phyloP scores from a whole-genome alignment of 2,113 vertebrate species.

The Pachyramphus minor region DNA sequence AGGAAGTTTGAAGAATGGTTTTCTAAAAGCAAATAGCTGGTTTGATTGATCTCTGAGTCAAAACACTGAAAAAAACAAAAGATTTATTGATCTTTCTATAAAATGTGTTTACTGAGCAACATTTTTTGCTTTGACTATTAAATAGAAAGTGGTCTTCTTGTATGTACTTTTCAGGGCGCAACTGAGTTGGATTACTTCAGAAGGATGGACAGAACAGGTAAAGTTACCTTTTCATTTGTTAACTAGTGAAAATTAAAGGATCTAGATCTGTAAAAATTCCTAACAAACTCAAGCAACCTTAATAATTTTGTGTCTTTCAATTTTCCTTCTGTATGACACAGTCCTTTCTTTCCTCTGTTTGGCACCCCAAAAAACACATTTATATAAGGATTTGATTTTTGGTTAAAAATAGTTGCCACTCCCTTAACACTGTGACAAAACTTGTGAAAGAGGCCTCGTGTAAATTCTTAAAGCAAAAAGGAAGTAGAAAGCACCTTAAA shows the following conservation, averaged over 20 bases:
- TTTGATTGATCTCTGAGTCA: neutral
- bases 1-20: neutral
- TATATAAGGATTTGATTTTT: neutral
- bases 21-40: neutral
- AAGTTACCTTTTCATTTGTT: neutral
- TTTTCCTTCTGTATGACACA: neutral
- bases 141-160: neutral
- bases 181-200: neutral
- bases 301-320: neutral
- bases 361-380: neutral
- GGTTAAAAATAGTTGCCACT: neutral
- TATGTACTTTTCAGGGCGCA: neutral
- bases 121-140: neutral
- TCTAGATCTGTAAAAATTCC: neutral
- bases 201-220: neutral
- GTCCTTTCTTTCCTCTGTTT: neutral
- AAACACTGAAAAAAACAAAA: neutral
- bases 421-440: neutral
- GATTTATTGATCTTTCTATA: neutral
- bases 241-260: neutral
- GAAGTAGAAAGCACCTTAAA: neutral
- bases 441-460: neutral
- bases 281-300: neutral
- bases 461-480: neutral
- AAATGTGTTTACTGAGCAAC: neutral